Evolutionary conservation across 2,888 invertebrate species (phyloP).

Genomic region (Geotrupes spiniger): DNA sequence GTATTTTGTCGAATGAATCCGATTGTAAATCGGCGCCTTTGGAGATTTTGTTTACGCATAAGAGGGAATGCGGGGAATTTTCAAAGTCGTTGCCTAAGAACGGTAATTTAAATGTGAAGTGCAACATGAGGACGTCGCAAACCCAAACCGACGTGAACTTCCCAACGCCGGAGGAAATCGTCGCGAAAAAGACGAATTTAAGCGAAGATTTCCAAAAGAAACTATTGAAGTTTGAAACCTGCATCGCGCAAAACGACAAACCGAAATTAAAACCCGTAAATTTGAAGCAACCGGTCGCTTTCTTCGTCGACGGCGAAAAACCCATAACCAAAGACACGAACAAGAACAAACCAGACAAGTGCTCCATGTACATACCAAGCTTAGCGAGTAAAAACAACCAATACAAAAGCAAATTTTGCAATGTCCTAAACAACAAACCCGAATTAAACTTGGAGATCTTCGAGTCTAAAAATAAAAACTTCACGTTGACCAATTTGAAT

Average conservation of each 20-base stretch:
- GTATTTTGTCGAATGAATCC: conserved; percentile 77
- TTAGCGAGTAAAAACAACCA: conserved; percentile 55
- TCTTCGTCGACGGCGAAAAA: conserved; percentile 41
- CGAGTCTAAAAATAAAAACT: conserved; percentile 25
- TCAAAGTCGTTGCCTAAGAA: conserved; percentile 39
- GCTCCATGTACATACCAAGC: conserved; percentile 58
- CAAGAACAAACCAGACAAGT: conserved; percentile 10
- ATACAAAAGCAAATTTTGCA: conserved; percentile 53
- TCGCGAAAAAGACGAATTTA: conserved; percentile 39
- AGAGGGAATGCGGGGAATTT: conserved; percentile 24
- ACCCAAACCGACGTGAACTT: conserved; percentile 46
- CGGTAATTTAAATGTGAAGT: conserved; percentile 4
- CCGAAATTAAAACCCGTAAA: too few relatives aligned
- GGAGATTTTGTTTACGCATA: conserved; percentile 63
- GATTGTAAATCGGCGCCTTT: conserved; percentile 75
- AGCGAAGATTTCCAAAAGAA: conserved; percentile 48
- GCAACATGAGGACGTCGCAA: conserved; percentile 40
- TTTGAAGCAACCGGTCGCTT: conserved; percentile 41
- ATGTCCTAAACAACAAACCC: conserved; percentile 49
- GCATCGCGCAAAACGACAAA: conserved; percentile 33
- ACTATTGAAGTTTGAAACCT: conserved; percentile 45
- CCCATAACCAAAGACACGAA: conserved; percentile 10
- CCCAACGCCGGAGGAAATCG: conserved; percentile 39
- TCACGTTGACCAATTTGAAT: conserved; percentile 23
- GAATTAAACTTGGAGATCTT: conserved; percentile 44